Base-by-base conservation (phyloP, 1,140 invertebrate genomes). In the Sesamia nonagrioides region DNA sequence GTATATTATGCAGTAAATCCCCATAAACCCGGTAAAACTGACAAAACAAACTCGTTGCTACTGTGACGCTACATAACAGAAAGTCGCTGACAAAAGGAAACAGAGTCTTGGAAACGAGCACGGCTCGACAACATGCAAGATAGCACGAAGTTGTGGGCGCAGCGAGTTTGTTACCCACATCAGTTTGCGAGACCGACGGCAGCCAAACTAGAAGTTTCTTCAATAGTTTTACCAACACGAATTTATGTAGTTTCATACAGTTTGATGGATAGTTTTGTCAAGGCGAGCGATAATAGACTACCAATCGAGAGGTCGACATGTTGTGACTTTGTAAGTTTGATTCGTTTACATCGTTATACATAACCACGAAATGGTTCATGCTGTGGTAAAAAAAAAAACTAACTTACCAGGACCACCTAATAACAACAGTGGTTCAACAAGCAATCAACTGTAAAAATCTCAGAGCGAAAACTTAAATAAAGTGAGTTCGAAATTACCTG, bases 41-140 rank as follows among this genome's bases (percentile, higher is more conserved):
- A 61, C 60, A 40, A 37, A 37, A 8, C 27, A 37, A 61, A 61
- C 35, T 15, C 18, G 27, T 69, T 33, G 33, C 18, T 7, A 45
- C 40, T 40, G 40, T 48, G 42, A 69, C 33, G 66, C 15, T 48
- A 37, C 66, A 33, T 69, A 69, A 68, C 21, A 33, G 63, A 48
- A 69, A 69, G 66, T 69, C 15, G 33, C 15, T 48, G 42, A 69
- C 66, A 50, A 50, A 69, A 48, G 66, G 18, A 48, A 61, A 69
- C 66, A 50, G n/a, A 48, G 42, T 50, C 27, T n/a, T 17, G 66
- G 66, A 69, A 69, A 42, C 21, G 50, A 69, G 66, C 42, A 17
- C 7, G 66, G 18, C 66, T 69, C 42, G 42, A 37, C 66, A 50
- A 69, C 66, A 33, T 69, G 42, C 40, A 68, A 50, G 66, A 69